These are phyloP conservation scores for Ditylenchus weischeri DNA, from an alignment of 2,888 invertebrate species.

Conservation along the genomic window DNA sequence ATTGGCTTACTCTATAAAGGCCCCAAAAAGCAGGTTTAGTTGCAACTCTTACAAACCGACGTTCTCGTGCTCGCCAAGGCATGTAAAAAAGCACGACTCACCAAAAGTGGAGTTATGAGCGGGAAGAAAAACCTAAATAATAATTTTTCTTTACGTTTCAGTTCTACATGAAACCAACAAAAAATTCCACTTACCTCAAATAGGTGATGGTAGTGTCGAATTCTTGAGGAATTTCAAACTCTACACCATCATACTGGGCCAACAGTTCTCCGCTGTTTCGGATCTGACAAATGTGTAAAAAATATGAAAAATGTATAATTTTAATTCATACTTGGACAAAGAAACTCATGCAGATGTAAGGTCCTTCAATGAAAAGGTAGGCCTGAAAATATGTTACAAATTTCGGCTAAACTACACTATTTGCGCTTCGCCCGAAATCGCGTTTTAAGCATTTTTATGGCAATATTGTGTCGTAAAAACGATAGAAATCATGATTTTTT, in stretches of 20 bases:
- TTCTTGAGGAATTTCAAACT: constrained; percentile 38
- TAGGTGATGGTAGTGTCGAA: constrained; percentile 52
- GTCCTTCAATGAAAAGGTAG: constrained; percentile 48
- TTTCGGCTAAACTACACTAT: too few species aligned
- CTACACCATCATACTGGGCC: constrained; percentile 5
- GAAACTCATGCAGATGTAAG: constrained; percentile 49
- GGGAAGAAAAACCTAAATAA: constrained; percentile 43
- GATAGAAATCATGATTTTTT: too few species aligned
- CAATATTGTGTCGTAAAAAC: too few species aligned
- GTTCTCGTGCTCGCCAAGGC: neutral
- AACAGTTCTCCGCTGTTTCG: constrained; percentile 16
- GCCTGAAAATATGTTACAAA: constrained; percentile 16
- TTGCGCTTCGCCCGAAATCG: too few species aligned
- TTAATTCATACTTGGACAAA: constrained; percentile 39
- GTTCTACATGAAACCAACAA: neutral
- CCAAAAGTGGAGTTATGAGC: constrained; percentile 50
- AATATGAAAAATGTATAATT: neutral
- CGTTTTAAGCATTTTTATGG: too few species aligned
- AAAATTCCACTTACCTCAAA: constrained; percentile 31
- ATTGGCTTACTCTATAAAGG: too few species aligned
- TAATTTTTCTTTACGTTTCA: neutral
- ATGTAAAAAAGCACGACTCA: constrained; percentile 25
- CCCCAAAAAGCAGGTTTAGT: neutral
- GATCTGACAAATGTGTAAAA: constrained; percentile 9
- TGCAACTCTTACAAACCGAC: too few species aligned